Conservation (phyloP, 2,113 vertebrate species). For the Corynorhinus townsendii region DNA sequence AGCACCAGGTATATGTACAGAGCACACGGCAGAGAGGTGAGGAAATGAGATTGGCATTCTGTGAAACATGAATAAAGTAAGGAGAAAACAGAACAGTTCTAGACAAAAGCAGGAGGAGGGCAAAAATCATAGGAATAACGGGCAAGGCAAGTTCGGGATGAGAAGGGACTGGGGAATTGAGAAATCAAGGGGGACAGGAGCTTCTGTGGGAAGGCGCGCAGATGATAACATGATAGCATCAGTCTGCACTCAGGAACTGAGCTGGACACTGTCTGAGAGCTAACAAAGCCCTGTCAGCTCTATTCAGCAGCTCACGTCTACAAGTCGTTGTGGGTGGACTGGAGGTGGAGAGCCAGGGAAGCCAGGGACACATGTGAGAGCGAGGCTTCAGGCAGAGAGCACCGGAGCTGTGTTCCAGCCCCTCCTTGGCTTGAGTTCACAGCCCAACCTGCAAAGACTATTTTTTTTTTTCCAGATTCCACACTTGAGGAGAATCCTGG, state of each 20-base stretch:
- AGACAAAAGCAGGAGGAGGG: not conserved
- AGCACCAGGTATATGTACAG: fast-evolving
- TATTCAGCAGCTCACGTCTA: not conserved
- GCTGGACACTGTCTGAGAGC: not conserved
- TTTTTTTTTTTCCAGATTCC: not conserved
- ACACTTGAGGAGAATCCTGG: not conserved
- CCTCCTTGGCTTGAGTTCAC: not conserved
- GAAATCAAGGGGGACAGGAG: not conserved
- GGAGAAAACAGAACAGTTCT: not conserved
- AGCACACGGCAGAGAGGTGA: not conserved
- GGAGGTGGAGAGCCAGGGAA: not conserved
- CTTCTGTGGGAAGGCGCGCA: not conserved
- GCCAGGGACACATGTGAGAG: not conserved
- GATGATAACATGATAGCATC: not conserved
- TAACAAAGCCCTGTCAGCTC: not conserved
- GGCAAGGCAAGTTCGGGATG: too few species aligned
- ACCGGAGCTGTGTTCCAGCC: not conserved
- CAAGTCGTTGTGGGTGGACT: not conserved
- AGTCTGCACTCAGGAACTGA: not conserved
- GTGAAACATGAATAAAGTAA: not conserved
- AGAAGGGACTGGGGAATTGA: not conserved
- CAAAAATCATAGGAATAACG: not conserved
- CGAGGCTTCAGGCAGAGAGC: too few species aligned
- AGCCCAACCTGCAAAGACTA: not conserved
- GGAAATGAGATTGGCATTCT: not conserved